phyloP scores from a whole-genome alignment of 2,888 invertebrate genomes.

The Dysmachus trigonus region DNA sequence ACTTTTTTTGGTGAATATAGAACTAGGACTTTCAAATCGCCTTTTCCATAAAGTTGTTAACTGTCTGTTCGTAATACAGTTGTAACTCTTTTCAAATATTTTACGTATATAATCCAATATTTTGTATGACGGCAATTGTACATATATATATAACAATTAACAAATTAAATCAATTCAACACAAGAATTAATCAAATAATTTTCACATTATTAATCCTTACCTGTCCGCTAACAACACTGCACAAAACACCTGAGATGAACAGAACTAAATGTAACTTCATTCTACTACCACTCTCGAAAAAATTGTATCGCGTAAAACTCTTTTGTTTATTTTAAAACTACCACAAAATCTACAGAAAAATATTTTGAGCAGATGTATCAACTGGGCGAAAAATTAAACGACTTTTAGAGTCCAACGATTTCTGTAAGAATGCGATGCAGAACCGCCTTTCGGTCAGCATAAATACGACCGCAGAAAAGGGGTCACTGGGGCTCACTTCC shows the following conservation, averaged over 20 bases:
- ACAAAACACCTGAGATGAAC: background rate
- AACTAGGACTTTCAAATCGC: no score
- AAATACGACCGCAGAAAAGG: slow-evolving; percentile 16
- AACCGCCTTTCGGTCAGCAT: background rate
- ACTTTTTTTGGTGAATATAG: no score
- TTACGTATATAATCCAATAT: no score
- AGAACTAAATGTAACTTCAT: slow-evolving; percentile 19
- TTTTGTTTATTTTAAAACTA: background rate
- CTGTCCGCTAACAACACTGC: background rate
- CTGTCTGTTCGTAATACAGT: no score
- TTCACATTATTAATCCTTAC: background rate
- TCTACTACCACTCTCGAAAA: slow-evolving; percentile 1
- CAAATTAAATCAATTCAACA: no score
- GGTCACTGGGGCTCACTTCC: slow-evolving; percentile 23
- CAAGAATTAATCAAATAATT: no score
- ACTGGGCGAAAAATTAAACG: background rate
- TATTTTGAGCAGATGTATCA: background rate
- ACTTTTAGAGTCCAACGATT: background rate
- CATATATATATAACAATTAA: no score
- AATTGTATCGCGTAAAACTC: background rate
- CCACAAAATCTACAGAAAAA: background rate
- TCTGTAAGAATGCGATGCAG: slow-evolving; percentile 34
- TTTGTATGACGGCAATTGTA: no score
- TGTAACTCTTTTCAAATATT: no score
- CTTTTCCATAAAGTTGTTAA: no score